Evolutionary conservation across 1,140 invertebrate genomes (phyloP).

Genomic region (Ceratitis capitata): DNA sequence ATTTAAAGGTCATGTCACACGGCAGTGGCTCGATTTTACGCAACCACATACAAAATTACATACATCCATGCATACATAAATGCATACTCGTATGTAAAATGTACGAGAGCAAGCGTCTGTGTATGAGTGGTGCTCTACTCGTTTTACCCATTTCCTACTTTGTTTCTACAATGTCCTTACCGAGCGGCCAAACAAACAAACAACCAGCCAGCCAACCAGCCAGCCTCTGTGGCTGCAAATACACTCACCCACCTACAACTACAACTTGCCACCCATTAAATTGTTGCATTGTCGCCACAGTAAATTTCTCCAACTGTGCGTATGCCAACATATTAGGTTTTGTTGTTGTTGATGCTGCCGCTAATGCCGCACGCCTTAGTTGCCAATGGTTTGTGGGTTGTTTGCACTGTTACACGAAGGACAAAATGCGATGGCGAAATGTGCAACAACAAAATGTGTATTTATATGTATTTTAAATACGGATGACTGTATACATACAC

Average conservation of each 20-base stretch:
- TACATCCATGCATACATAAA: too few relatives aligned
- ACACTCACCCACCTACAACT: not conserved
- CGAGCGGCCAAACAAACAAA: too few relatives aligned
- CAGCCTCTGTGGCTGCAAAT: not conserved
- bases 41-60: not conserved
- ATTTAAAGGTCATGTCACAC: slow-evolving; percentile 1
- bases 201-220: too few relatives aligned
- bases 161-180: not conserved
- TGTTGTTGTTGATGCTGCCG: not conserved
- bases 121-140: too few relatives aligned
- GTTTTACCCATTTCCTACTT: not conserved
- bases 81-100: too few relatives aligned
- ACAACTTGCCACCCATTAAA: not conserved
- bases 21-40: not conserved
- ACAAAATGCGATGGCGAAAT: not conserved
- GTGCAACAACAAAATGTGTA: not conserved
- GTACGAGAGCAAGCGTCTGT: not conserved
- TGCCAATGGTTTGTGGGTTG: not conserved
- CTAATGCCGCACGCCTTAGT: not conserved
- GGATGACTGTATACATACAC: not conserved
- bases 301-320: not conserved
- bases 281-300: not conserved
- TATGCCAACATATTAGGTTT: not conserved
- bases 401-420: slow-evolving; percentile 15
- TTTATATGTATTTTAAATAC: not conserved